phyloP scores from a whole-genome alignment of 2,113 vertebrate species.

The Chunga burmeisteri region DNA sequence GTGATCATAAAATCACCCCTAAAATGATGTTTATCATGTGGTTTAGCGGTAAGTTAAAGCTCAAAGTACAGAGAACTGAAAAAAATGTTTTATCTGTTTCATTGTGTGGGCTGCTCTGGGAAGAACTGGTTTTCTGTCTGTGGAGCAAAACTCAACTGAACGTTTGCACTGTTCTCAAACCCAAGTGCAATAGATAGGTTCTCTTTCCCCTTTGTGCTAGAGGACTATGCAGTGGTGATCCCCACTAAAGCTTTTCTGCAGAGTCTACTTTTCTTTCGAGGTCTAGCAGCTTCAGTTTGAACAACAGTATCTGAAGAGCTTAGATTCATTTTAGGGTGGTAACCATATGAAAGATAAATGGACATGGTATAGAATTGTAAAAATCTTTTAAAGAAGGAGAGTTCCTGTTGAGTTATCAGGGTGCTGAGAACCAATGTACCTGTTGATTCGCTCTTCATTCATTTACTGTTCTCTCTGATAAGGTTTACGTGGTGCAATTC shows the following conservation, averaged over 20 bases:
- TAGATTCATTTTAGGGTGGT: not conserved
- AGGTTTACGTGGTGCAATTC: slow-evolving; percentile 95
- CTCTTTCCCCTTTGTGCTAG: not conserved
- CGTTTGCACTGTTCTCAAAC: not conserved
- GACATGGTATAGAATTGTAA: not conserved
- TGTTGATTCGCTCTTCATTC: not conserved
- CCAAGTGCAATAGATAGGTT: not conserved
- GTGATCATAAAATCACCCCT: slow-evolving; percentile 98
- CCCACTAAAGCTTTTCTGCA: not conserved
- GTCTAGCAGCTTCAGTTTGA: not conserved
- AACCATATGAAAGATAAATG: not conserved
- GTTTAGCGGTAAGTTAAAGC: slow-evolving; percentile 92
- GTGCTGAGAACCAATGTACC: fast-evolving
- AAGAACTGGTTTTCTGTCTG: not conserved
- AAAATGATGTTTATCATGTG: slow-evolving; percentile 99
- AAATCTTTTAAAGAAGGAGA: not conserved
- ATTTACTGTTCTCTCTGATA: not conserved
- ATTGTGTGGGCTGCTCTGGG: not conserved
- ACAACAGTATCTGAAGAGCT: not conserved
- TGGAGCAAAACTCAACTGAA: not conserved
- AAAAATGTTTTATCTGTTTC: not conserved
- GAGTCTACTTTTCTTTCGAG: not conserved
- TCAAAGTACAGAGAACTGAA: not conserved
- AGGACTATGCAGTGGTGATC: not conserved
- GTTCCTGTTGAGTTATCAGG: not conserved